Base-by-base conservation (phyloP, 2,113 vertebrate species). In the Rhinoptilus africanus region DNA sequence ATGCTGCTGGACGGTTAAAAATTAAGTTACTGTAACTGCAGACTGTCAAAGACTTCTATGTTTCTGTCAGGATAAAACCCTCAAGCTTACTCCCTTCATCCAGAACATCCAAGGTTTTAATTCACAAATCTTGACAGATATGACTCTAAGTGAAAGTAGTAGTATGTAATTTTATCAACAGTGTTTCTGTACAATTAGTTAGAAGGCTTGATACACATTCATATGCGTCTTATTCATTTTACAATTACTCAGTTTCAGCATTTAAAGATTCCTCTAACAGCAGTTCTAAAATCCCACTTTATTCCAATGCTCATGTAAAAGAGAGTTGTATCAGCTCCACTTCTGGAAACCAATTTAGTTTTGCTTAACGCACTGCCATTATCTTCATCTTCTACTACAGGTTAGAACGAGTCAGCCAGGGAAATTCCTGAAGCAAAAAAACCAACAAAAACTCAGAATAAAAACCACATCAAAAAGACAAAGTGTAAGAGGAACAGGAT, bases 321-420 rank as follows among this genome's bases (percentile, higher is more conserved):
- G 3, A 56, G 5, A 89, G 54, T 11, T 89, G 37, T 47, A 76
- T 8, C 34, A 62, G 34, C 64, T 68, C 14, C 16, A 19, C 35
- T 68, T 72, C 69, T 34, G 53, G 54, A 87, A 89, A 37, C 19
- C 13, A 63, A 39, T 45, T 69, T 17, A 18, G 10, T 84, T 89
- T 90, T 76, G 17, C 75, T 94, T 87, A 64, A 68, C 0, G 0
- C 17, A 27, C 16, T 51, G 51, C 50, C 48, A 54, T 32, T 45
- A 51, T 62, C 16, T 83, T 74, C 67, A 66, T 89, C 89, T 93
- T 96, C 87, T 90, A 37, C 97, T 98, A 99, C 77, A 99, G 96
- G 90, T 99, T 99, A 81, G 99, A 99, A 83, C 98, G 98, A 17
- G 99, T 99, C 94, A 99, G 98, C 99, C 99, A 99, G 20, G 98